Evolutionary conservation across 2,888 invertebrate genomes (phyloP), one percentile per base, ranked within the genome.

Genomic region (Rhorus exstirpatorius): DNA sequence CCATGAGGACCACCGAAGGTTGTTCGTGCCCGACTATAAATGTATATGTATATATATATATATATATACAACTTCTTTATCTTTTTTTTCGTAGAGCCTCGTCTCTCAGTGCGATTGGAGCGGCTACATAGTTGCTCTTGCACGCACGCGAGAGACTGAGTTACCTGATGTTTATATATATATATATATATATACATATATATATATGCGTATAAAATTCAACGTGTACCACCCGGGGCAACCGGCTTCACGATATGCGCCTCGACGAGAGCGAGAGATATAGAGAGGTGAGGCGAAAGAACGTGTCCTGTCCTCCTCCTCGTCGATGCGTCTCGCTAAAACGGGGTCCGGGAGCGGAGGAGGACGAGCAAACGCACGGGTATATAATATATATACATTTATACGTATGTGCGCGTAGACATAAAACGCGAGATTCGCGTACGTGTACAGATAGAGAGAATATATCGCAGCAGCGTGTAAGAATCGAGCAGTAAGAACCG

Each of bases 191-290:
- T 46, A 21, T 46, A 2, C 4, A 44, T 41, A 63, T 38, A 35
- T 31, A 6, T 31, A 6, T 19, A 21, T 24, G 17, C 49, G 61
- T 65, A 14, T 46, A 46, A 35, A 61, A 46, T 60, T 12, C 38
- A 67, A 76, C 79, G 76, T 76, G 79, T 71, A 79, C 79, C 84
- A 84, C 71, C 85, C 86, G 87, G 86, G 88, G 88, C 89, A 87
- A 87, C 87, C 88, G 88, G 90, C 90, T 90, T 88, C 85, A 88
- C 90, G 85, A 88, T 87, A 85, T 86, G 88, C 88, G 87, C 84
- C 85, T 85, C 80, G 86, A 84, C 80, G 75, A 84, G 75, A 75
- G 60, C 71, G 38, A 51, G 76, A 77, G 72, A 80, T 61, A 71
- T 44, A 67, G 51, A 60, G 49, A 79, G 44, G 51, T 10, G 21